Evolutionary conservation across 2,113 vertebrate genomes (phyloP), one percentile per base, ranked within the genome.

Genomic region (Seriola rivoliana): DNA sequence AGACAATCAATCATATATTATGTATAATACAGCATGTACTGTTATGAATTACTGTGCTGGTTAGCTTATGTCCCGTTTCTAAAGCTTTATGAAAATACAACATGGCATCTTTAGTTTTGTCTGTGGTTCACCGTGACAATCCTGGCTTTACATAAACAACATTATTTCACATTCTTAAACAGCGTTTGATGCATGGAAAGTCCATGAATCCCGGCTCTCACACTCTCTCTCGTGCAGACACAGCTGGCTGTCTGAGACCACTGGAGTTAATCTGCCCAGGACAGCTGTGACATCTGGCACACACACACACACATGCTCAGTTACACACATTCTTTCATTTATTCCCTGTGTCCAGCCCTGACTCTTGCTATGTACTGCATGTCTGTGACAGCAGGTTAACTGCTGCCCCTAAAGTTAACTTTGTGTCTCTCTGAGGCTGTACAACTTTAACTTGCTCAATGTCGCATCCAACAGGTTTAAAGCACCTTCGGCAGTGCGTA

Each of bases 251-350:
- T 89, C 90, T 92, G 82, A n/a, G 78, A 80, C 63, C 65, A 85
- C 59, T 68, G 60, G 66, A 81, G 19, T 88, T 92, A 93, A 93
- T 94, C 93, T 84, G 67, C 54, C n/a, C 59, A 21, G 71, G 84
- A 90, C 92, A 88, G 86, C 84, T 89, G 88, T 71, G 90, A 92
- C 90, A 92, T 93, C 91, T 93, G 93, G 92, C 48, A 6, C 65
- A 8, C 57, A 72, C 34, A 54, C 62, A 50, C 58, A 52, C 46
- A 57, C 36, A 12, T 8, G 40, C 23, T 60, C 71, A 17, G 48
- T 59, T 67, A 72, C 48, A 84, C 55, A 69, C 71, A 85, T 85
- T 75, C 74, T 71, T 77, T 44, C 14, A 0, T 80, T 71, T 64
- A 75, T 69, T 60, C 79, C 42, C 59, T 36, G 8, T 64, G 73